Evolutionary conservation across 2,888 invertebrate genomes (phyloP), one percentile per base, ranked within the genome.

Genomic region (Coremacera marginata): DNA sequence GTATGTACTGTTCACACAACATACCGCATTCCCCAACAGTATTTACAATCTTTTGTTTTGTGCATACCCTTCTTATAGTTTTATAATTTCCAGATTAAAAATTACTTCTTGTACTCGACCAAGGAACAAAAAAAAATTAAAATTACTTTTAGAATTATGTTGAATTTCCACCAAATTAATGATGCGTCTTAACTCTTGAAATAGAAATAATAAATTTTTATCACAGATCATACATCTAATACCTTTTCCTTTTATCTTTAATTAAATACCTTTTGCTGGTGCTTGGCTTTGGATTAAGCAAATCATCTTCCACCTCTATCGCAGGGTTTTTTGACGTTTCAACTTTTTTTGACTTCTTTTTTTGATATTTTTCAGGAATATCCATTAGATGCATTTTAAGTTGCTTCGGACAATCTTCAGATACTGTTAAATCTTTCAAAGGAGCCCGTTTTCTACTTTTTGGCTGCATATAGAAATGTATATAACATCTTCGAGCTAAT

Each of bases 351-450:
- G n/a, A 52, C 19, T 51, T 63, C 11, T 34, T 34, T 22, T 9
- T 65, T 51, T 14, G 19, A n/a, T 31, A 73, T n/a, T 63, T 31
- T 34, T 63, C 34, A 1, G 73, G 73, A 49, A 73, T 63, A 8
- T 31, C 19, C 31, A 63, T 51, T 25, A 73, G 25, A 31, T n/a
- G 9, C 14, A 63, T 49, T 27, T 51, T 14, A 31, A 73, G n/a
- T 5, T 73, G 14, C 1, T 22, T 8, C 31, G 73, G 73, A 34
- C 73, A 73, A 7, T 63, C 25, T 8, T n/a, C 11, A 3, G 14
- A 14, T 7, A 44, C n/a, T 31, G 63, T 73, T 16, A 73, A 14
- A 73, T 73, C 2, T n/a, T 9, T 52, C 5, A 73, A 31, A 7
- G 73, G 62, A 63, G 9, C 5, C n/a, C 3, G 0, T 52, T 73